Evolutionary conservation across 2,113 vertebrate genomes (phyloP), one percentile per base, ranked within the genome.

Genomic region (Gopherus evgoodei): DNA sequence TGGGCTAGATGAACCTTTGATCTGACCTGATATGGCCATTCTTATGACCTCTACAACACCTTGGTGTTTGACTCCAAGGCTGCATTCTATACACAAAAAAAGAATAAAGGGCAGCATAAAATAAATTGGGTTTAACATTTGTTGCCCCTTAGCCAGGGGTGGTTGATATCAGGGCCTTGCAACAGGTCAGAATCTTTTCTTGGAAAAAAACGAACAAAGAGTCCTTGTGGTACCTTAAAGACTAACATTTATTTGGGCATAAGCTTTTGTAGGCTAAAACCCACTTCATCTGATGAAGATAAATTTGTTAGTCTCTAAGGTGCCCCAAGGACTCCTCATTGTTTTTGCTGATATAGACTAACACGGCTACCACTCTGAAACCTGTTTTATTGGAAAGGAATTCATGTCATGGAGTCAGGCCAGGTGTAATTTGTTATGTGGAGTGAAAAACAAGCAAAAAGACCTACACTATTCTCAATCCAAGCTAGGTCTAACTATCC

Each of bases 121-220:
- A 42, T 1, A 1, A 0, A 1, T 19, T n/a, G 19, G 19, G 8
- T 72, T 89, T 59, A 79, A n/a, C n/a, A 69, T n/a, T n/a, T n/a
- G 31, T n/a, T n/a, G 62, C 7, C 35, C 31, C 8, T 29, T 27
- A n/a, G 16, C 16, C 35, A 69, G 6, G 31, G 7, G 6, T n/a
- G 57, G 44, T 29, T 5, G 56, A 8, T 90, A 22, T 59, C 59
- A 54, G 49, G 31, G 52, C 42, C 47, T 59, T 35, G 19, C 12
- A 44, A 25, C 42, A 86, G n/a, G 19, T 47, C 57, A 25, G 4
- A 47, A 72, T 59, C 50, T 79, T 21, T 10, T n/a, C 24, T 16
- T 65, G 22, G 25, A 53, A 4, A 94, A 50, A 50, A 49, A 13
- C 1, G 3, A 44, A 6, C 44, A 44, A 50, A 12, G 49, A 12